Evolutionary conservation across 37 sponge, comb jelly and placozoan genomes (phyloP).

Genomic region (Beroe ovata): DNA sequence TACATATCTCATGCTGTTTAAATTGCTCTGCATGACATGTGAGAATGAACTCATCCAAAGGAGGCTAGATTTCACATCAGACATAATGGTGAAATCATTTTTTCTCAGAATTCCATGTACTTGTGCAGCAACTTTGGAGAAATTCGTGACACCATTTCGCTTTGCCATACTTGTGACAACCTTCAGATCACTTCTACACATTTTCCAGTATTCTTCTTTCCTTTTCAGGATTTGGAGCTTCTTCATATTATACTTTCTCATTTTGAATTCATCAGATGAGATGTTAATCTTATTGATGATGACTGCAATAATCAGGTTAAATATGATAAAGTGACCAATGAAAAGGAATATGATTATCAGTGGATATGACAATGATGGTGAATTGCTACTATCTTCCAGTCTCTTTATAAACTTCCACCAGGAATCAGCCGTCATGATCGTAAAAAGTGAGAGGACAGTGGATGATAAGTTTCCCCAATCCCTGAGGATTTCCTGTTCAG

Average conservation of each 20-base stretch:
- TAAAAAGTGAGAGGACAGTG: neutral
- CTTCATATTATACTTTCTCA: neutral
- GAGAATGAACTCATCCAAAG: neutral
- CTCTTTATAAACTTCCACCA: slow-evolving; percentile 52
- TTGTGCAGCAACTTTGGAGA: neutral
- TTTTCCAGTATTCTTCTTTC: neutral
- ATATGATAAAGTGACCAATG: slow-evolving; percentile 22
- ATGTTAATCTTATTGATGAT: slow-evolving; percentile 48
- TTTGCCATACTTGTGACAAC: neutral
- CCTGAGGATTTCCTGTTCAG: neutral
- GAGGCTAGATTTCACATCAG: neutral
- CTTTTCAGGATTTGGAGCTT: neutral
- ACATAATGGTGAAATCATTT: neutral
- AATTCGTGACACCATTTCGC: neutral
- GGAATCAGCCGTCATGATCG: slow-evolving; percentile 24
- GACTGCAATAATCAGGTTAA: slow-evolving; percentile 23
- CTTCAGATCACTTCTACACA: neutral
- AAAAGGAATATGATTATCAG: slow-evolving; percentile 43
- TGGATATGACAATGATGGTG: neutral
- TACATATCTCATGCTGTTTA: neutral
- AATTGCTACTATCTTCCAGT: neutral
- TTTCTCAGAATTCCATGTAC: neutral
- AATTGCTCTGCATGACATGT: neutral
- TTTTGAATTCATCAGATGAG: slow-evolving; percentile 14
- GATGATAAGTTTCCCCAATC: neutral